These are phyloP conservation scores for Chydorus sphaericus DNA, from an alignment of 2,888 invertebrate genomes.

Conservation along the genomic window DNA sequence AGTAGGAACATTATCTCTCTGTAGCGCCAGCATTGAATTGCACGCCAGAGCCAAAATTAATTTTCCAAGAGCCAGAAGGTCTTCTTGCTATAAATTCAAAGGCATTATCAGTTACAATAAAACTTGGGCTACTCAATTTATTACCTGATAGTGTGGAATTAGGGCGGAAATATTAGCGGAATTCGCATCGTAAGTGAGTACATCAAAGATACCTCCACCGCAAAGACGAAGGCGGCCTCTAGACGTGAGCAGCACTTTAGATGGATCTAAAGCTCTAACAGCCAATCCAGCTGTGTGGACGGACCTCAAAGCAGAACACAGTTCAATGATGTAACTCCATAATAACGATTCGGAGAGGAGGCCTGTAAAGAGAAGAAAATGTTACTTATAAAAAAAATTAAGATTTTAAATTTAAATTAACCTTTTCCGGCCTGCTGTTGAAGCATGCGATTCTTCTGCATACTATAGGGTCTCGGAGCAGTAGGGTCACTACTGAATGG, in stretches of 20 bases:
- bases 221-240: constrained; percentile 60
- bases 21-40: constrained; percentile 72
- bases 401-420: neutral
- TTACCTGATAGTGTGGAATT: constrained; percentile 53
- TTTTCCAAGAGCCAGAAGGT: constrained; percentile 78
- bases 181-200: constrained; percentile 56
- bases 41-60: constrained; percentile 85
- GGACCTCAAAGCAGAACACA: constrained; percentile 80
- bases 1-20: constrained; percentile 69
- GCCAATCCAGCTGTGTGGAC: constrained; percentile 69
- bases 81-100: constrained; percentile 53
- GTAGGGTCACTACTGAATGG: constrained; percentile 43
- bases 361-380: constrained; percentile 34
- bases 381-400: neutral
- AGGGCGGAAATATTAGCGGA: constrained; percentile 42
- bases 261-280: constrained; percentile 74
- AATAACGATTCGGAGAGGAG: constrained; percentile 77
- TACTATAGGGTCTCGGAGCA: constrained; percentile 62
- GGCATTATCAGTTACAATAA: neutral
- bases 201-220: constrained; percentile 65
- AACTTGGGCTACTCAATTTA: neutral
- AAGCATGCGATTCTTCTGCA: constrained; percentile 65
- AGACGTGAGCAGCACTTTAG: constrained; percentile 72
- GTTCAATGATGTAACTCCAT: constrained; percentile 90
- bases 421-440: constrained; percentile 40